These are phyloP conservation scores for Colletes latitarsis DNA, from an alignment of 1,140 invertebrate species.

Conservation along the genomic window DNA sequence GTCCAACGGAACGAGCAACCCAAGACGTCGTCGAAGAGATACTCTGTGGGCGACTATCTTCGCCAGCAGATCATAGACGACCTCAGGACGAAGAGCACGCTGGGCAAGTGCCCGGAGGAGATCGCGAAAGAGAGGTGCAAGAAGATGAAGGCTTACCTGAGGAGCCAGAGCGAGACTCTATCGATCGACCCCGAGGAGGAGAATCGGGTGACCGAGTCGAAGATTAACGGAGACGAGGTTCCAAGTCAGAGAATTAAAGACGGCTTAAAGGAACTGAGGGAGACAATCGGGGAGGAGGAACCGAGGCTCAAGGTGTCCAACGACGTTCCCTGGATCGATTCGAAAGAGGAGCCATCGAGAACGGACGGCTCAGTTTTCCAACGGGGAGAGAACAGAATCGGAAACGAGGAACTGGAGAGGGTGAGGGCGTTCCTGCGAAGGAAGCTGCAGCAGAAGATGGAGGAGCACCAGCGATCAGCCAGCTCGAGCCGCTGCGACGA, in stretches of 20 bases:
- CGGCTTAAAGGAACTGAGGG: neutral
- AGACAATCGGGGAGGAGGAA: neutral
- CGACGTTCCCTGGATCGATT: neutral
- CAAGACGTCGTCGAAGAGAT: conserved; percentile 48
- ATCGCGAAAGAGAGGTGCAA: conserved; percentile 62
- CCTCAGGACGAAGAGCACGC: conserved; percentile 43
- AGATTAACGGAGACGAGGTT: neutral
- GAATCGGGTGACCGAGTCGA: neutral
- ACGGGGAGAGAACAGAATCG: neutral
- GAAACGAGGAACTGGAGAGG: conserved; percentile 54
- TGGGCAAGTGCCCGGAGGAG: conserved; percentile 56
- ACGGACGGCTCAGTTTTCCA: neutral
- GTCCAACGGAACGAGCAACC: neutral
- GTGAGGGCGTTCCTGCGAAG: conserved; percentile 64
- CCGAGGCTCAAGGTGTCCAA: neutral
- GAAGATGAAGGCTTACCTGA: conserved; percentile 66
- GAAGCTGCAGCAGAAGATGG: conserved; percentile 70
- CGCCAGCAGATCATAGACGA: conserved; percentile 72
- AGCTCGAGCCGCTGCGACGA: conserved; percentile 19
- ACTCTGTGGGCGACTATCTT: conserved; percentile 70
- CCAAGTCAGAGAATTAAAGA: conserved; percentile 1
- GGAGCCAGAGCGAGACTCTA: conserved; percentile 54
- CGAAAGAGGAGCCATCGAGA: too few species aligned
- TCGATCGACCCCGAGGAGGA: conserved; percentile 29
- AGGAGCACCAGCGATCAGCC: conserved; percentile 45